Base-by-base conservation (phyloP, 2,888 invertebrate species). In the Endotricha flammealis region DNA sequence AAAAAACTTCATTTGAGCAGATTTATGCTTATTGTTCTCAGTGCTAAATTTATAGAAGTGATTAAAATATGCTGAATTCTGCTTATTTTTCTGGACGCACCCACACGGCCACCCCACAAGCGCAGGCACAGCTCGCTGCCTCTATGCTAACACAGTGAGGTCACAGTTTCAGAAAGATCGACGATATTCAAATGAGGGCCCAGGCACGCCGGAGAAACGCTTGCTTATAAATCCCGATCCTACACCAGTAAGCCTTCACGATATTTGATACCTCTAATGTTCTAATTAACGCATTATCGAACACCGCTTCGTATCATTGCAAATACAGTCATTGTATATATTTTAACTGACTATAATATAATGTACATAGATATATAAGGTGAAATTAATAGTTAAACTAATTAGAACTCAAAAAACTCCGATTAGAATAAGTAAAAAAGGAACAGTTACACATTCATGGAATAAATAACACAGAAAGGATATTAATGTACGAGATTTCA, bases 201-300 rank as follows among this genome's bases (percentile, higher is more conserved):
- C 70, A 41, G 79, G 64, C 59, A 66, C 85, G 55, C 87, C 87
- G 57, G 87, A 87, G 72, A 87, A 85, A 69, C 73, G 85, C 65
- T 79, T 87, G 73, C 85, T 87, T 64, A 77, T 87, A 64, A 81
- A 87, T 63, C 87, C 87, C 50, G 87, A 87, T 44, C 75, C 76
- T 38, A 75, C 87, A 58, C 82, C 87, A 72, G 88, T 87, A 86
- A 87, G 88, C 66, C 53, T 57, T 56, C 41, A 53, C 41, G 39
- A 50, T 48, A 51, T 47, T 51, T 46, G 38, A 32, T 54, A 36
- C 40, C 7, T 27, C 8, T 27, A 27, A 27, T 12, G 12, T 12
- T 27, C 12, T 27, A 12, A 27, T n/a, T n/a, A n/a, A n/a, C n/a
- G n/a, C 6, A 25, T 27, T 25, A 1, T 6, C 24, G 10, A 7